Base-by-base conservation (phyloP, 2,888 invertebrate species). In the Drosophila pseudotalamancana region DNA sequence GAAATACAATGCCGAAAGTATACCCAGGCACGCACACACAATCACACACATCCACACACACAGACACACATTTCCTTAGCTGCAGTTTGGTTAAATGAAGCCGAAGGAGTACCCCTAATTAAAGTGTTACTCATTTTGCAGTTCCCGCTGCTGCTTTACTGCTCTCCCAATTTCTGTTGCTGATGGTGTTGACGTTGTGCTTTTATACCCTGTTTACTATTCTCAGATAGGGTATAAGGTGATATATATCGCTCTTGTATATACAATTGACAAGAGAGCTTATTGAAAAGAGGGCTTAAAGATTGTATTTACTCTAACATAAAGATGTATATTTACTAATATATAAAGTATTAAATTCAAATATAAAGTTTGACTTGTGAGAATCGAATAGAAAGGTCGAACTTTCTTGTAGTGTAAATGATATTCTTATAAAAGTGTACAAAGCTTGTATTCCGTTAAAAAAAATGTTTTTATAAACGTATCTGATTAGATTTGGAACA, bases 1-100 rank as follows among this genome's bases (percentile, higher is more conserved):
- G 76, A 78, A 75, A 75, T 62, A 61, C 64, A 50, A 66, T 69
- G 34, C 50, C 31, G 16, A 37, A 39, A 65, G 19, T 19, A 45
- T 27, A 23, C 25, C 42, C 35, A 9, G n/a, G 12, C 35, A 43
- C 32, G 57, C 8, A 11, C 16, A 19, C 49, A 54, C 35, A 25
- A 29, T 49, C 65, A 62, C 56, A 35, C 57, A 45, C 37, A 39
- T 42, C 23, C 60, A 53, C 54, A 45, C 34, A 14, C 6, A 31
- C 34, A 29, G 46, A 2, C 6, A 6, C 14, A 31, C 43, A 55
- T 32, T 29, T 34, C 25, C 48, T 25, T 25, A 8, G 19, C 16
- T 62, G 63, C 69, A 62, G 45, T 63, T 68, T 57, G 19, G 19
- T 35, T 32, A 62, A 50, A 49, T 48, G 57, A 42, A 54, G 35